Evolutionary conservation across 2,113 vertebrate genomes (phyloP), one percentile per base, ranked within the genome.

Genomic region (Syngnathus scovelli): DNA sequence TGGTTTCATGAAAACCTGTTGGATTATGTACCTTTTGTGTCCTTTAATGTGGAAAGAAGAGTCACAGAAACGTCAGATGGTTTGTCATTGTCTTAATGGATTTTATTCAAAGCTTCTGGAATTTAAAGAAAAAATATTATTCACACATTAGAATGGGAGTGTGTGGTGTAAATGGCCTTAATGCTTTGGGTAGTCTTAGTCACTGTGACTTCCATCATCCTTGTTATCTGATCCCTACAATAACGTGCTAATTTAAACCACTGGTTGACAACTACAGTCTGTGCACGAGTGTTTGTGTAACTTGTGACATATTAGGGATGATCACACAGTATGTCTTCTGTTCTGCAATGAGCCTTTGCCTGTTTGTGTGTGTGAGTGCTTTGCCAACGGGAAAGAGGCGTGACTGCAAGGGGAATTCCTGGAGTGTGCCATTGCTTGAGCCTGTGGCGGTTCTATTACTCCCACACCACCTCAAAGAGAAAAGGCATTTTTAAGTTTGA

Each of bases 1-100:
- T 85, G 72, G 80, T 85, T 79, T 82, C 81, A 82, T 82, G 77
- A 78, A 83, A 85, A 85, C 75, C 48, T 76, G 68, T 56, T 68
- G 67, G 77, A 64, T 80, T 71, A 79, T 80, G 72, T 60, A 39
- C 66, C 67, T n/a, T 36, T 76, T 51, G 51, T 78, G 67, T 75
- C 75, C 81, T 80, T 77, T 87, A 72, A 74, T 71, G 61, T 49
- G 56, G 9, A 56, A 41, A 56, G 7, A 41, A 19, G 4, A 7
- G 7, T 43, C 55, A 16, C 27, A 60, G 19, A 23, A 46, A 48
- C 37, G 64, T n/a, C 61, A 44, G 54, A 44, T 55, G 10, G 58
- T 16, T 33, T 38, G 12, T 19, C 37, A 44, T 21, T 41, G 9
- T n/a, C 9, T 37, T 39, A 11, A 12, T 5, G 9, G 5, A 21